Evolutionary conservation across 2,797 vertebrate species (phyloP), one percentile per base, ranked within the genome.

Genomic region (Tragelaphus eurycerus): DNA sequence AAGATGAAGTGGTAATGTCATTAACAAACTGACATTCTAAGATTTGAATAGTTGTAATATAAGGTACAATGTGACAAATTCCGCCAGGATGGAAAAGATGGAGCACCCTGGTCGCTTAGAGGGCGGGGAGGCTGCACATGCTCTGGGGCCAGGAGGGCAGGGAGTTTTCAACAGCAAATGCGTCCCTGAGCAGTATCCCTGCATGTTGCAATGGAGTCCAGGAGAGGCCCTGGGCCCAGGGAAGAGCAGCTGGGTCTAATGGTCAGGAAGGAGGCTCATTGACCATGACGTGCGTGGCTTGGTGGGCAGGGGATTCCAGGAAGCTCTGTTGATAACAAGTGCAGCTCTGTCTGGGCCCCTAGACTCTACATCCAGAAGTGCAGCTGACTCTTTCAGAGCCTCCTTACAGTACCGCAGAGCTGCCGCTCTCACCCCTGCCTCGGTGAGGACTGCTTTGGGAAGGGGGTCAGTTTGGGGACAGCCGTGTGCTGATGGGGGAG

Each of bases 11-110:
- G 50, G 60, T 13, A 67, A 55, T 78, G 23, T 15, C 48, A 34
- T 74, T 59, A 64, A 93, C 52, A 52, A 62, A 88, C 43, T 85
- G 27, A 85, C 25, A n/a, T 76, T 43, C 67, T 88, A 78, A 94
- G 78, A 93, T 94, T 55, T 43, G 71, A 59, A 29, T 78, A 85
- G 17, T 78, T 93, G 50, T 57, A 16, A 62, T 76, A 84, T 7
- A 85, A 93, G 59, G 29, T 52, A 74, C 13, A 86, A 48, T 17
- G 19, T 85, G 62, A 82, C 85, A 38, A 86, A 84, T 50, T 46
- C 50, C 38, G 71, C 31, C 34, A 60, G 31, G 57, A 86, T 79
- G 14, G 10, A 57, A 88, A 95, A 92, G 38, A 71, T 31, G 76
- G 60, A 85, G 60, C 46, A 15, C 12, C 16, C 29, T 83, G 12